Conservation (phyloP, 1,140 invertebrate genomes). For the Drosophila teissieri region DNA sequence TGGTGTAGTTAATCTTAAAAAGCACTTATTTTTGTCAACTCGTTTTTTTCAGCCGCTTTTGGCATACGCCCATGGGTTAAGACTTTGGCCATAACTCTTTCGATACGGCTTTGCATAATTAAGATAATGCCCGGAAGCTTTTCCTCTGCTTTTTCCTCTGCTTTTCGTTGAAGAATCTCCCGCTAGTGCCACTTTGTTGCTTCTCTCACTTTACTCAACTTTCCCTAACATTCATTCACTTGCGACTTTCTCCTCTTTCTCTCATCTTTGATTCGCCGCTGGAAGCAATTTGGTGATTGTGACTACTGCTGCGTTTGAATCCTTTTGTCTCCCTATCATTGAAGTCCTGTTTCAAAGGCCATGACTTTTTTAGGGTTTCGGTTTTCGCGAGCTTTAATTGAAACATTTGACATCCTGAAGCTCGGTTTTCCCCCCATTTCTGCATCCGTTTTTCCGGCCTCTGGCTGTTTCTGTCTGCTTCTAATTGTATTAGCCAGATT, state of each 20-base stretch:
- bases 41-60: neutral
- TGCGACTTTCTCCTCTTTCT: neutral
- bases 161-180: conserved; percentile 22
- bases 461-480: conserved; percentile 27
- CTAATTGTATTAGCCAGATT: conserved; percentile 72
- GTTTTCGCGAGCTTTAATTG: conserved; percentile 64
- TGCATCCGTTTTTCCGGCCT: neutral
- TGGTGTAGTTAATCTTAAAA: neutral
- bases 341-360: conserved; percentile 9
- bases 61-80: conserved; percentile 5
- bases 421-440: conserved; percentile 12
- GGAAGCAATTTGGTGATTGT: conserved; percentile 34
- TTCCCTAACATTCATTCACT: neutral
- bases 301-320: conserved; percentile 9
- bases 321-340: conserved; percentile 13
- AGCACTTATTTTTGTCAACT: neutral
- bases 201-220: neutral
- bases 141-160: conserved; percentile 38
- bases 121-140: conserved; percentile 35
- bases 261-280: conserved; percentile 48
- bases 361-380: conserved; percentile 14
- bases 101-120: conserved; percentile 42
- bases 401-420: conserved; percentile 56
- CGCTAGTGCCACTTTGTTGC: conserved; percentile 5
- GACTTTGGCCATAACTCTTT: conserved; percentile 21